phyloP scores from a whole-genome alignment of 2,797 vertebrate genomes.

The Platyrinchus mystaceus region DNA sequence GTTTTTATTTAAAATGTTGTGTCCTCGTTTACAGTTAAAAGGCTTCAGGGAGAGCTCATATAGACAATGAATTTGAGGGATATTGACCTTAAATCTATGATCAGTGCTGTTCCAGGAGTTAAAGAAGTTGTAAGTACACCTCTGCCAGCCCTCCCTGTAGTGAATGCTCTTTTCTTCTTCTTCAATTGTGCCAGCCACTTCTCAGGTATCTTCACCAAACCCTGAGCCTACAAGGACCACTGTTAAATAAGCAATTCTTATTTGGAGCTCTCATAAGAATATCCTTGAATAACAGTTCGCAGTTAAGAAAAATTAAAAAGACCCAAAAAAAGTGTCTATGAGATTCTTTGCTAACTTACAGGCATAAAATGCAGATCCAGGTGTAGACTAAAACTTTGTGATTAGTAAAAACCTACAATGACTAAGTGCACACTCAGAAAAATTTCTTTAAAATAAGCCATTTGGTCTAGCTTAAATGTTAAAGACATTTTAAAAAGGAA shows the following conservation, averaged over 20 bases:
- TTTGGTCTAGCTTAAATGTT: slow-evolving; percentile 4
- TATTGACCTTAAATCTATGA: background rate
- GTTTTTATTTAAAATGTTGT: background rate
- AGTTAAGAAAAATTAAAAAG: background rate
- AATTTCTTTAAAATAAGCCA: slow-evolving; percentile 21
- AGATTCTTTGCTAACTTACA: background rate
- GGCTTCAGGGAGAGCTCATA: background rate
- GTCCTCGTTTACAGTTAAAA: background rate
- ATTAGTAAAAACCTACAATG: background rate
- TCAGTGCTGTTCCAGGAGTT: background rate
- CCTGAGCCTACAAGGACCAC: background rate
- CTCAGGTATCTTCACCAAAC: background rate
- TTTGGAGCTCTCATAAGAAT: background rate
- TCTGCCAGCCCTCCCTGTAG: background rate
- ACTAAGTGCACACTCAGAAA: background rate
- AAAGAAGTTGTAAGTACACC: background rate
- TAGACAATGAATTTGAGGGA: background rate
- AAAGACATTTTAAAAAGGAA: background rate
- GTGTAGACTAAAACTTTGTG: background rate
- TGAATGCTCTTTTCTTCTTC: background rate
- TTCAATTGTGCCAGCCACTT: background rate
- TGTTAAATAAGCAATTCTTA: background rate
- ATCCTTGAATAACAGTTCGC: background rate
- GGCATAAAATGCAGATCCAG: background rate
- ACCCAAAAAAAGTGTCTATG: background rate